Base-by-base conservation (phyloP, 1,140 invertebrate species). In the Melitaea cinxia region DNA sequence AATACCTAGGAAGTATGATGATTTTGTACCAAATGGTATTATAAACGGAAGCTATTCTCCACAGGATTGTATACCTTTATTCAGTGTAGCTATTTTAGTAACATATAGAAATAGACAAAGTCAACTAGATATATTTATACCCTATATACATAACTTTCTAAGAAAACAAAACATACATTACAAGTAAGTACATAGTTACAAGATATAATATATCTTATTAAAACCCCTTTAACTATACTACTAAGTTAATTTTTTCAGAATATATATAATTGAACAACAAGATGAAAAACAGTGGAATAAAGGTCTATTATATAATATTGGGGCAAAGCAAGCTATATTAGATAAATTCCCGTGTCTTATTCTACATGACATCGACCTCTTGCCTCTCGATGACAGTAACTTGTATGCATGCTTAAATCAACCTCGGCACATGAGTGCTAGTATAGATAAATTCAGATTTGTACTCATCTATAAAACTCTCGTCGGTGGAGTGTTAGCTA, bases 321-420 rank as follows among this genome's bases (percentile, higher is more conserved):
- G 97, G 0, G 98, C 96, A 53, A 90, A 93, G 12, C 94, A 96
- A 72, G 96, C 96, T 0, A 93, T 94, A 5, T 92, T 93, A 37
- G 87, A 92, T 37, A 93, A 94, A 56, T 97, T 95, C 89, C 94
- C 96, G 4, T 99, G 98, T 82, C 95, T 98, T 33, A 95, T 99
- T 47, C 96, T 99, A 76, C 98, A 99, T 82, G 98, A 99, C 80
- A 96, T 99, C 33, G 98, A 99, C 92, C 91, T 99, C n/a, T 93
- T 99, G 65, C 98, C 98, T 0, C 93, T 98, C 68, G 96, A 97
- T 89, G 93, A 94, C 47, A 93, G 94, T 9, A 99, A 99, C 91
- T 93, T 98, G 49, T 99, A 99, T 87, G 95, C 94, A 6, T 99
- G 98, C 85, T 94, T 96, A 1, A 91, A 93, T 42, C 92, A 94